Percentiles rank a stretch among this genome's conserved stretches.
These are phyloP conservation scores for Eilema caniola DNA, from an alignment of 2,888 invertebrate species.

Conservation along the genomic window DNA sequence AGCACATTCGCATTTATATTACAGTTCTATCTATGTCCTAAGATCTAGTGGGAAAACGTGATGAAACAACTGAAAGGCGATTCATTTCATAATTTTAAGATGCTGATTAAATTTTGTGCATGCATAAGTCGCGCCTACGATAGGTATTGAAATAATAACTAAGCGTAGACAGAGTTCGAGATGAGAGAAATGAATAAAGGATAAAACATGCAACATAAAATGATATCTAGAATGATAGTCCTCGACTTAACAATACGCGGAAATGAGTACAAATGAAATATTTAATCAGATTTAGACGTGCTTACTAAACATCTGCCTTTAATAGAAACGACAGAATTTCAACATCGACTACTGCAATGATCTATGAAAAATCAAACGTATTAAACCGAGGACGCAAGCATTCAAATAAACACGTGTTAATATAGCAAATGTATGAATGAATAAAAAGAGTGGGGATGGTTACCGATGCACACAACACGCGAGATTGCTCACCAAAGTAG, in stretches of 20 bases:
- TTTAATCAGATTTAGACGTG: neutral
- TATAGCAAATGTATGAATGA: slow-evolving; percentile 81
- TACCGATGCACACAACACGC: slow-evolving; percentile 98
- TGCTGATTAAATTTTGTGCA: slow-evolving; percentile 22
- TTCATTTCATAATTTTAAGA: slow-evolving; percentile 23
- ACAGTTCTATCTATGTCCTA: slow-evolving; percentile 38
- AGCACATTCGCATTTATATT: neutral
- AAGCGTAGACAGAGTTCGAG: slow-evolving; percentile 29
- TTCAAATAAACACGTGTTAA: slow-evolving; percentile 78
- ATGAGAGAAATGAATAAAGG: slow-evolving; percentile 62
- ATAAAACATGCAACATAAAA: slow-evolving; percentile 80
- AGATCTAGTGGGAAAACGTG: slow-evolving; percentile 50
- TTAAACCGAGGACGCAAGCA: slow-evolving; percentile 72
- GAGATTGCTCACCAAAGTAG: slow-evolving; percentile 97
- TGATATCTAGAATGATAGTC: slow-evolving; percentile 67
- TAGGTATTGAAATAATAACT: slow-evolving; percentile 29
- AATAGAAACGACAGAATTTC: neutral
- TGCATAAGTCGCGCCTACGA: slow-evolving; percentile 27
- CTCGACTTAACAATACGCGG: slow-evolving; percentile 63
- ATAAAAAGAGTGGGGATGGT: slow-evolving; percentile 93
- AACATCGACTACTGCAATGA: neutral
- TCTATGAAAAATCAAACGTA: slow-evolving; percentile 18
- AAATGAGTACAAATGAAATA: neutral
- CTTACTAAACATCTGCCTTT: neutral
- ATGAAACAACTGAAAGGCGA: slow-evolving; percentile 38